These are phyloP conservation scores for Grammatotria lemairii DNA, from an alignment of 2,113 vertebrate species.

Conservation along the genomic window DNA sequence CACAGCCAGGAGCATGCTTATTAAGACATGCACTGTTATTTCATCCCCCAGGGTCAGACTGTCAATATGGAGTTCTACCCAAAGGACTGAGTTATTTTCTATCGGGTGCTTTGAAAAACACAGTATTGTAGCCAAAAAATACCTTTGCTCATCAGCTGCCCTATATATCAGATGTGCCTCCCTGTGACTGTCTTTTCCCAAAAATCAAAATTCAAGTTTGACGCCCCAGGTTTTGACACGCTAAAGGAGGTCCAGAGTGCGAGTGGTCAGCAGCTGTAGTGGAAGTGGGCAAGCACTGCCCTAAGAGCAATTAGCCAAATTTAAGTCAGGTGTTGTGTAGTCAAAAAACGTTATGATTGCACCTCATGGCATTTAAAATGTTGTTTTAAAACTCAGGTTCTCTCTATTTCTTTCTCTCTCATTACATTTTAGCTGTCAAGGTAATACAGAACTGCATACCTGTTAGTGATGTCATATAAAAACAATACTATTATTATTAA, in stretches of 20 bases:
- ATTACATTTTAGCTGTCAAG: neutral
- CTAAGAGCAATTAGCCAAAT: neutral
- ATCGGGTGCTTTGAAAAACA: neutral
- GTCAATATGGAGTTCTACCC: neutral
- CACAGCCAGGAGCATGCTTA: neutral
- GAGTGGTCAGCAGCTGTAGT: neutral
- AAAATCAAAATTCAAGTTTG: neutral
- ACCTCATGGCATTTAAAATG: neutral
- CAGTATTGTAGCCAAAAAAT: neutral
- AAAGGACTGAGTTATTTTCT: neutral
- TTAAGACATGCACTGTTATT: neutral
- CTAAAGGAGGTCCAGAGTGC: neutral
- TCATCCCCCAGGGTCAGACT: neutral
- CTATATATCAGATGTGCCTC: neutral
- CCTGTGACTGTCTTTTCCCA: neutral
- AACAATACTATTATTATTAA: neutral
- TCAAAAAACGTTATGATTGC: neutral
- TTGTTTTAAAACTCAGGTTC: neutral
- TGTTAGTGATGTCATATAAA: neutral
- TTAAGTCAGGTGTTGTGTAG: neutral
- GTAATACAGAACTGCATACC: neutral
- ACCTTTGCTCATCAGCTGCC: neutral
- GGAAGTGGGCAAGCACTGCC: neutral
- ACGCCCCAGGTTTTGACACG: rapidly evolving
- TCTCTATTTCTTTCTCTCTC: neutral